phyloP scores from a whole-genome alignment of 2,113 vertebrate species.

The Podocnemis expansa region DNA sequence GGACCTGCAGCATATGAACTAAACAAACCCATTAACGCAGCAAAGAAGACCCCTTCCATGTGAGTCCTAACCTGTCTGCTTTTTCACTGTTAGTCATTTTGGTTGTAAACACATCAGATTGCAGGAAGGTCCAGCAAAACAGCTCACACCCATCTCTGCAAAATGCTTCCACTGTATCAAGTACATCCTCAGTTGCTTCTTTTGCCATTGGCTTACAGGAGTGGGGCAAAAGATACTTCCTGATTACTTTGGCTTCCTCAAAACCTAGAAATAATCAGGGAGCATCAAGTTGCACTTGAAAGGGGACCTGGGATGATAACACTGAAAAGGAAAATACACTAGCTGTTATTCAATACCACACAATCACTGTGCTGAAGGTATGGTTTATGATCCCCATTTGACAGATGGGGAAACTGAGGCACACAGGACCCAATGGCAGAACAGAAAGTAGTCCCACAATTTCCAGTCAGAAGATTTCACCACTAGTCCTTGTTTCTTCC shows the following conservation, averaged over 20 bases:
- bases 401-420: not conserved
- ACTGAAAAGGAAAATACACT: constrained; percentile 32
- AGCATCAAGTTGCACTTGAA: not conserved
- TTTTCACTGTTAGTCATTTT: accelerated
- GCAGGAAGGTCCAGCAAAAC: not conserved
- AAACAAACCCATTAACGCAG: constrained; percentile 24
- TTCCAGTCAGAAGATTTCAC: not conserved
- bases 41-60: constrained; percentile 63
- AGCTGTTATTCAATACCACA: constrained; percentile 58
- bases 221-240: not conserved
- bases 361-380: constrained; percentile 5
- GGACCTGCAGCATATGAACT: constrained; percentile 79
- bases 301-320: not conserved
- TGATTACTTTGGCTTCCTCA: not conserved
- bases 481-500: not conserved
- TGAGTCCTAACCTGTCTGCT: constrained; percentile 57
- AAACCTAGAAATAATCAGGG: not conserved
- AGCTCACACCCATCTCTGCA: not conserved
- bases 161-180: accelerated
- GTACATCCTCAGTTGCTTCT: not conserved
- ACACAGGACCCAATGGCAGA: not conserved
- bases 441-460: not conserved
- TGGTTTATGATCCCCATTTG: not conserved
- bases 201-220: not conserved
- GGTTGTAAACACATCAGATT: accelerated